Conservation (phyloP, 2,888 invertebrate species). For the Hirtodrosophila cameraria region DNA sequence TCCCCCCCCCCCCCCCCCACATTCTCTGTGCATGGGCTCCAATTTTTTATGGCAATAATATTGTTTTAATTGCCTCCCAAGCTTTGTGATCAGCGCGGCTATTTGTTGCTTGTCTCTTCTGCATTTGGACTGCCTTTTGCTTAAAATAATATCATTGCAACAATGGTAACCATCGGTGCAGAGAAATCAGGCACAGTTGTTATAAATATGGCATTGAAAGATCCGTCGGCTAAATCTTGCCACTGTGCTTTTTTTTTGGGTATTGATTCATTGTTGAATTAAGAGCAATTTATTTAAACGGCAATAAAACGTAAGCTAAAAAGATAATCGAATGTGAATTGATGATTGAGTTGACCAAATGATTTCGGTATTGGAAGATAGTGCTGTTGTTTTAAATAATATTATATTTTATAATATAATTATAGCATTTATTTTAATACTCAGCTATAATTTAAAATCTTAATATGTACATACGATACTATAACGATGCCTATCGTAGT, state of each 20-base stretch:
- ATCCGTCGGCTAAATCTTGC: background rate
- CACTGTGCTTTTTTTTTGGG: background rate
- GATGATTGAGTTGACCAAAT: no score
- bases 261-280: conserved; percentile 10
- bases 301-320: conserved; percentile 1
- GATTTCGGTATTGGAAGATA: no score
- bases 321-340: background rate
- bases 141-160: conserved; percentile 38
- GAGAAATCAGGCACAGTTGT: conserved; percentile 27
- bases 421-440: no score
- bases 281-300: background rate
- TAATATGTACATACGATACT: no score
- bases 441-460: no score
- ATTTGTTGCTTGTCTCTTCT: conserved; percentile 49
- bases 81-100: conserved; percentile 29
- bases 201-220: background rate
- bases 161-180: conserved; percentile 39
- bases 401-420: no score
- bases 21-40: background rate
- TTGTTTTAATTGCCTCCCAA: conserved; percentile 58
- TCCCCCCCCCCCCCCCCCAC: conserved; percentile 13
- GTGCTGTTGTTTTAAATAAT: no score
- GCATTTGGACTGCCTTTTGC: conserved; percentile 33
- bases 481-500: no score
- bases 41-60: conserved; percentile 40